phyloP scores from a whole-genome alignment of 2,888 invertebrate species.

The Nemoura dubitans region DNA sequence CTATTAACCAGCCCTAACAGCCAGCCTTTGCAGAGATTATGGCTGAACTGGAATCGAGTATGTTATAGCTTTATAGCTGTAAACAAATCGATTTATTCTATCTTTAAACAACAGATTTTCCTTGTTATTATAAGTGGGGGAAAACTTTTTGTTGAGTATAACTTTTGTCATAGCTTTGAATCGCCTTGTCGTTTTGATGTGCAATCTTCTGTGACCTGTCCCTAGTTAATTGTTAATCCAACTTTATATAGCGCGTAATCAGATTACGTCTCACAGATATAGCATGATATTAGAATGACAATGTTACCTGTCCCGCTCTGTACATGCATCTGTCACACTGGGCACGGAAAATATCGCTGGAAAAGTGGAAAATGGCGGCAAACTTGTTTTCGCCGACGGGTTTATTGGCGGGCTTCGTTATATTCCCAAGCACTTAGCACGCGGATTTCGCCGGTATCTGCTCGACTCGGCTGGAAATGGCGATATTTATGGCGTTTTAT shows the following conservation, averaged over 20 bases:
- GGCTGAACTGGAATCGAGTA: background rate
- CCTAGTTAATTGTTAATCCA: background rate
- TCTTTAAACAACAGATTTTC: conserved; percentile 7
- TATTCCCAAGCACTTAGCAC: background rate
- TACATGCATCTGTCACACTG: background rate
- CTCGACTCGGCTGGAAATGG: background rate
- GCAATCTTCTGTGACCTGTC: background rate
- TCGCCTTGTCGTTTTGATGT: background rate
- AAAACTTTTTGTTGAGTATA: background rate
- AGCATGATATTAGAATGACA: background rate
- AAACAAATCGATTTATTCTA: background rate
- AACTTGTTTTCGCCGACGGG: background rate
- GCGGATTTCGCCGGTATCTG: background rate
- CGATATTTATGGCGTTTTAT: background rate
- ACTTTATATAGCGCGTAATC: background rate
- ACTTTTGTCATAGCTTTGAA: background rate
- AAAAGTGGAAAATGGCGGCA: background rate
- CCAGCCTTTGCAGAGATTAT: background rate
- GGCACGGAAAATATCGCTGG: background rate
- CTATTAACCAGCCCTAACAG: background rate
- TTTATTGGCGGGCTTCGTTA: background rate
- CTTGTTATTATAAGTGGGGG: background rate
- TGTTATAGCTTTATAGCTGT: background rate
- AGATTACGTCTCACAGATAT: background rate
- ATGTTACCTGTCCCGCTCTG: background rate